These are phyloP conservation scores for Myrmecophaga tridactyla DNA, from an alignment of 2,113 vertebrate species.

Conservation along the genomic window DNA sequence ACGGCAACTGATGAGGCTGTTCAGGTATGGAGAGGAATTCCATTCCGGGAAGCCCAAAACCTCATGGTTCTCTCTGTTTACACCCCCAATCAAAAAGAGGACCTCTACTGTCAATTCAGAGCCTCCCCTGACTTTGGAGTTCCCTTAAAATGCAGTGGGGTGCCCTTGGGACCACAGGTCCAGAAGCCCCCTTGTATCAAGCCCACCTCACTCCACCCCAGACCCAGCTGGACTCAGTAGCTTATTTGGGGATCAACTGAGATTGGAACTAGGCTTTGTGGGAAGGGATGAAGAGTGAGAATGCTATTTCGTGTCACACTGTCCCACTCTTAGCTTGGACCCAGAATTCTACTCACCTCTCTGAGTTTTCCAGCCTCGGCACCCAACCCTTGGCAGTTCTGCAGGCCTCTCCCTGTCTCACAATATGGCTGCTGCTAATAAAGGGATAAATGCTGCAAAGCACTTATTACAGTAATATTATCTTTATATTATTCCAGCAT, in stretches of 20 bases:
- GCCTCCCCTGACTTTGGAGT: not conserved
- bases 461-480: slow-evolving; percentile 78
- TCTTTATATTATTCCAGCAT: slow-evolving; percentile 76
- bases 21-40: not conserved
- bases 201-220: not conserved
- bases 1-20: not conserved
- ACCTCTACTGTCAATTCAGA: not conserved
- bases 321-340: not conserved
- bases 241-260: not conserved
- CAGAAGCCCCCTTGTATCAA: not conserved
- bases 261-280: not conserved
- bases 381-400: slow-evolving; percentile 2
- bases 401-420: slow-evolving; percentile 52
- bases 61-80: not conserved
- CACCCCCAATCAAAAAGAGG: not conserved
- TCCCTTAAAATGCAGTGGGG: not conserved
- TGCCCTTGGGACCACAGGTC: not conserved
- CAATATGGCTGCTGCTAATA: slow-evolving; percentile 74
- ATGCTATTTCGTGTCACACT: not conserved
- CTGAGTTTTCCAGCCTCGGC: not conserved
- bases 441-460: slow-evolving; percentile 77
- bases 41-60: not conserved
- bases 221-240: not conserved
- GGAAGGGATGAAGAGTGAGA: not conserved
- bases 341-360: not conserved